phyloP scores from a whole-genome alignment of 2,888 invertebrate species.

The Apamea monoglypha region DNA sequence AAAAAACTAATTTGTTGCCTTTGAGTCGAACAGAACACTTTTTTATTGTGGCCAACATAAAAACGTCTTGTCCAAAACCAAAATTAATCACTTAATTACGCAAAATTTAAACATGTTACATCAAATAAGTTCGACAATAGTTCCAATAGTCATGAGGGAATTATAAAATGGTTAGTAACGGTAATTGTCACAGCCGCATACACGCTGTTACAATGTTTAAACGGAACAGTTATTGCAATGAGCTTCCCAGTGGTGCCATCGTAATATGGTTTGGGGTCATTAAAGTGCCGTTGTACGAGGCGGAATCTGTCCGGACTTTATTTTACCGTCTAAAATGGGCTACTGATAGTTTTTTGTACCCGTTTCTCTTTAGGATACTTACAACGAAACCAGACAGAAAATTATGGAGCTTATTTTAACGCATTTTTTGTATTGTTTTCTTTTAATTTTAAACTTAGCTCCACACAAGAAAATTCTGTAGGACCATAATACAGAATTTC shows the following conservation, averaged over 20 bases:
- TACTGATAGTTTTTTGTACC: conserved; percentile 12
- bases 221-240: conserved; percentile 51
- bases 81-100: conserved; percentile 20
- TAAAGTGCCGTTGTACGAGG: conserved; percentile 29
- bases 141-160: conserved; percentile 43
- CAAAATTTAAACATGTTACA: conserved; percentile 25
- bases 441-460: neutral
- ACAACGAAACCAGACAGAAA: neutral
- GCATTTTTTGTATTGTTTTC: neutral
- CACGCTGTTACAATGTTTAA: conserved; percentile 40
- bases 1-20: no score
- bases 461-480: neutral
- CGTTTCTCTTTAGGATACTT: conserved; percentile 4
- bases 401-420: neutral
- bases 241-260: conserved; percentile 41
- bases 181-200: conserved; percentile 52
- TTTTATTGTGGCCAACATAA: neutral
- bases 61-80: neutral
- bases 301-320: conserved; percentile 34
- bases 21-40: neutral
- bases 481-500: neutral
- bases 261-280: conserved; percentile 36
- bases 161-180: conserved; percentile 54
- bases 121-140: conserved; percentile 33
- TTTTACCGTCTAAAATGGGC: conserved; percentile 22